Base-by-base conservation (phyloP, 2,113 vertebrate species). In the Cathartes aura region DNA sequence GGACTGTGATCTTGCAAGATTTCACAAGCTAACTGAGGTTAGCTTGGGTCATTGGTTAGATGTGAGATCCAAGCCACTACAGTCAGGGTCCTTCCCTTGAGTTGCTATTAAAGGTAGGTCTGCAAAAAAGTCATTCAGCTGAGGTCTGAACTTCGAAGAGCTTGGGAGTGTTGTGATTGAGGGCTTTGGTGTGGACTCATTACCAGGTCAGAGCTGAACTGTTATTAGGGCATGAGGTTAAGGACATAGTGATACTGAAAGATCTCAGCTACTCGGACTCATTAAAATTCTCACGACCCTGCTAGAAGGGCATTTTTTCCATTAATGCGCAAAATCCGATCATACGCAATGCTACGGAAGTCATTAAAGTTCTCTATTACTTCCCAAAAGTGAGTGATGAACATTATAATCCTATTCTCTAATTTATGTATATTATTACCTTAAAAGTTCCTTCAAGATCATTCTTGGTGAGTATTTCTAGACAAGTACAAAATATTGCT, bases 41-140 rank as follows among this genome's bases (percentile, higher is more conserved):
- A 94, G 27, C 24, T n/a, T 82, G 83, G 93, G 73, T 94, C 95
- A 94, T 10, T 47, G 87, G 66, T 73, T 85, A 62, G 76, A 82
- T 75, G 26, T 0, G 1, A 89, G 53, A 85, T 68, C 55, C 48
- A 85, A 82, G 56, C 43, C 73, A 63, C 34, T 52, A 26, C 26
- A 48, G 23, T 18, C 40, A 82, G 64, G 11, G 15, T 64, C 20
- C 15, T 85, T 87, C 52, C 47, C 21, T 2, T 34, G 27, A 91
- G 34, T 7, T 73, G 13, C 14, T 83, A 8, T 70, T 94, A 89
- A 78, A 92, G 32, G 30, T 82, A n/a, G 5, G 11, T 74, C 43
- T 84, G 64, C 14, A 59, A 52, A 34, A 72, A 83, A 87, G 15
- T 82, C 27, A 55, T 73, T 87, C 73, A 79, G 29, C 24, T 60